Base-by-base conservation (phyloP, 37 sponge, comb jelly and placozoan genomes). In the Chondrosia reniformis region DNA sequence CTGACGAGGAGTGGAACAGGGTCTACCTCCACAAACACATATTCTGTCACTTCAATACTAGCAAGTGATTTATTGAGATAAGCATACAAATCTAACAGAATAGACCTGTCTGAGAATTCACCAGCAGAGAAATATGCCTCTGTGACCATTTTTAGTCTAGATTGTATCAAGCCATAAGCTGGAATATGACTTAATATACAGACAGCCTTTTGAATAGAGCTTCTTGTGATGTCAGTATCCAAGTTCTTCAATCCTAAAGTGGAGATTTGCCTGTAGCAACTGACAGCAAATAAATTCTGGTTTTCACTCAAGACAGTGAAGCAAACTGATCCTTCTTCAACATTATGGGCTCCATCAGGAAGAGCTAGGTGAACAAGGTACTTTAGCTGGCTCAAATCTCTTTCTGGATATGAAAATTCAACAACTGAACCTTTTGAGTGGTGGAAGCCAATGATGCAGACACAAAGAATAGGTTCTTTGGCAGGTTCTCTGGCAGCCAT, bases 331-430 rank as follows among this genome's bases (percentile, higher is more conserved):
- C 86, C 93, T 52, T 77, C 54, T 6, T 79, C 79, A 49, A 74
- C 83, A 67, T 86, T 89, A 64, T 93, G 93, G 54, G 81, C 88
- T 12, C 93, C 93, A 32, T 93, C 93, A 17, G 93, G 93, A 5
- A 93, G 78, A 9, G 87, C 83, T 17, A 85, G 54, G 76, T 83
- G 76, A 24, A 86, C 79, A 10, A 93, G 55, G 41, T 80, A 54
- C 42, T 55, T 43, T 85, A 84, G 89, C 3, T 31, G 24, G 0
- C 82, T 84, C 9, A 85, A 62, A 13, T 67, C 77, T 10, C 33
- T 13, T n/a, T 46, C 55, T 4, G 92, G 92, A 24, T 84, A 74
- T 40, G 39, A 7, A 45, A 79, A 92, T 45, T 87, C 85, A 31
- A 92, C 77, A 6, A 83, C 73, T 19, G 88, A 81, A 3, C 92